Evolutionary conservation across 2,888 invertebrate species (phyloP), one percentile per base, ranked within the genome.

Genomic region (Harpagoxenus sublaevis): DNA sequence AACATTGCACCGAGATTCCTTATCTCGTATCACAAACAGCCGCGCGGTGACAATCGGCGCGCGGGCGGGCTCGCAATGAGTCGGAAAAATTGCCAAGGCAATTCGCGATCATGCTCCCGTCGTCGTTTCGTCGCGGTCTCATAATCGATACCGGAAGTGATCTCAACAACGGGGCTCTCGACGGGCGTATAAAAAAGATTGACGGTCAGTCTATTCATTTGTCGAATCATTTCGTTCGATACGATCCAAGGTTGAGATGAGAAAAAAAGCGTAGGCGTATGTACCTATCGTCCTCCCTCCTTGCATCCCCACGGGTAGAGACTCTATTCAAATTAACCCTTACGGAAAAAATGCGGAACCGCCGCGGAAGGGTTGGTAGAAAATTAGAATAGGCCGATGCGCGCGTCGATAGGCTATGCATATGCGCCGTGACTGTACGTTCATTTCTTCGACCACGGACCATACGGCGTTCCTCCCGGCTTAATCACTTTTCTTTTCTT

Each of bases 271-370:
- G 91, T 94, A 92, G 94, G 94, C 94, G 94, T 93, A 91, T 45
- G 12, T 48, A 63, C 15, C 42, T 48, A 63, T 23, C 42, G 23
- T 75, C 28, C 86, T n/a, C 10, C 66, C 53, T 45, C 48, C 15
- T 63, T 55, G 62, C 63, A 48, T 71, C 48, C 60, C 60, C 48
- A 66, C 78, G 48, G 48, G 6, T 60, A 51, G 68, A 70, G 77
- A 81, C 86, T 87, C 94, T 92, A 94, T 95, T 95, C 94, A 95
- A 94, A 94, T 94, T 93, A 94, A 94, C 94, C 95, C 95, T 94
- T 91, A 88, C 86, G 93, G 92, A 93, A 93, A 92, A 92, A 90
- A 90, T 88, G 89, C 85, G 60, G 71, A 71, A 89, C 68, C 79
- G 86, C 89, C 88, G 88, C 87, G 90, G 90, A 92, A 92, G 92